Evolutionary conservation across 2,888 invertebrate species (phyloP), one percentile per base, ranked within the genome.

Genomic region (Rhagium mordax): DNA sequence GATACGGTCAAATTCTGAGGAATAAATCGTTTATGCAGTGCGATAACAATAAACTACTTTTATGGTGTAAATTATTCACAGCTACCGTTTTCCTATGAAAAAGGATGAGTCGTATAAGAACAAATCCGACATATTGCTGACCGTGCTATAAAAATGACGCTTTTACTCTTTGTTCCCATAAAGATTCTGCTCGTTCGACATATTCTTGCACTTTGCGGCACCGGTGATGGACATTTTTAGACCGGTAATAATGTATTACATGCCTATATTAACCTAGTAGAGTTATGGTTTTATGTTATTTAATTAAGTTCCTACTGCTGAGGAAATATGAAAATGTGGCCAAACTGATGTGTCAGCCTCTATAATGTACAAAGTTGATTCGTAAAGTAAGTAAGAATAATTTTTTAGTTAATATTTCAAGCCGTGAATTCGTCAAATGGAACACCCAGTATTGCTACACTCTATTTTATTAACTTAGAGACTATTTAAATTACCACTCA

Each of bases 161-260:
- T 61, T 53, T 72, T 69, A 67, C 68, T 71, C 74, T 74, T 65
- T 71, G 67, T 74, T 77, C 60, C 65, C 73, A 71, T 79, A 78
- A 78, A 77, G 66, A 73, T 79, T 76, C 59, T 78, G 80, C 78
- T 74, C 53, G 49, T 73, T 75, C 76, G 66, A 76, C 77, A 67
- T 71, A 76, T 79, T 78, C 74, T 62, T 68, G 74, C 73, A 78
- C 57, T 80, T 79, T 66, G 49, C 51, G 65, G 64, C 78, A 80
- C 72, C 74, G 71, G 80, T 74, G 77, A 77, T 76, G 65, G 71
- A 51, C 68, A 72, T 75, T 77, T 72, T 70, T 29, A 51, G 59
- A 51, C 21, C 53, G 53, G 51, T 53, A 65, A 67, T 71, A 71
- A 27, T 53, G 51, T 29, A 24, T 68, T 51, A 18, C 20, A 20